Percentiles rank a stretch among this genome's conserved stretches.
Conservation (phyloP, 2,797 vertebrate species). For the Novumbra hubbsi region DNA sequence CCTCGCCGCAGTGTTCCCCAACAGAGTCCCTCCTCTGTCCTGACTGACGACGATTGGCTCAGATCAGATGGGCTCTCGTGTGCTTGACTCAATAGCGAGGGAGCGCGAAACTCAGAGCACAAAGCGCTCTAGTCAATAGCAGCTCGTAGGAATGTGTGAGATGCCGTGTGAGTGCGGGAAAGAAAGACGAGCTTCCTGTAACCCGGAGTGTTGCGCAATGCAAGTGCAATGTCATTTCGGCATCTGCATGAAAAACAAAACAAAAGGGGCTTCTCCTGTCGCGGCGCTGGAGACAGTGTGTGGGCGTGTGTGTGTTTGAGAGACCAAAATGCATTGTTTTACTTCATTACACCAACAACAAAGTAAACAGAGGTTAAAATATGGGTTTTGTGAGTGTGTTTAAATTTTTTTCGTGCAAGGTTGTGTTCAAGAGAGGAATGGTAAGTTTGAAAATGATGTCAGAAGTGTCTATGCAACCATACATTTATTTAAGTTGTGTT, state of each 20-base stretch:
- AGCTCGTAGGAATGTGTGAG: slow-evolving; percentile 1
- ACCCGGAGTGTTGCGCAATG: neutral
- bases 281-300: neutral
- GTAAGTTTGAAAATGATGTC: neutral
- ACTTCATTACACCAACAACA: neutral
- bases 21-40: neutral
- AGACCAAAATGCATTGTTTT: neutral
- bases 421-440: neutral
- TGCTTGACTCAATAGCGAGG: neutral
- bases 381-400: neutral
- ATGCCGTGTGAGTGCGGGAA: no score
- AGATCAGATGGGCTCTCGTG: neutral
- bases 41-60: neutral
- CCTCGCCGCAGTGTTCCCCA: neutral
- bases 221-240: neutral
- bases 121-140: neutral
- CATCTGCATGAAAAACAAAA: neutral
- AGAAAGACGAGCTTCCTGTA: neutral
- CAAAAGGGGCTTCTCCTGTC: no score
- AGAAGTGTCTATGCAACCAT: neutral
- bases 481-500: neutral
- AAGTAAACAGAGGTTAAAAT: neutral
- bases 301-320: neutral
- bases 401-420: neutral
- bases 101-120: neutral